These are phyloP conservation scores for Embiotoca jacksoni DNA, from an alignment of 2,113 vertebrate species.

Conservation along the genomic window DNA sequence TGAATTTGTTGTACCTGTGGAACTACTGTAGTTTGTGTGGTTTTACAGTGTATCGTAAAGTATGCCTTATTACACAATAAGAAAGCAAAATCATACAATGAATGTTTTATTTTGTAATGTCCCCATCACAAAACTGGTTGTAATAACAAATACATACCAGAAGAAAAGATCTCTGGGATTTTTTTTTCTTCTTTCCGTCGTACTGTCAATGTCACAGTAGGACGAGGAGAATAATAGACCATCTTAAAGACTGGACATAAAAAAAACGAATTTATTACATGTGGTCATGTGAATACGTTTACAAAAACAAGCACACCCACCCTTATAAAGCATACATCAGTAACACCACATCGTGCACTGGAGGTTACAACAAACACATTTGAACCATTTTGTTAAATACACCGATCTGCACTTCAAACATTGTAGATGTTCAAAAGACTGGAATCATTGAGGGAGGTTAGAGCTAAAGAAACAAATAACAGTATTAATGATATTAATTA, in stretches of 20 bases:
- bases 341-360: not conserved
- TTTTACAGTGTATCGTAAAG: too few species aligned
- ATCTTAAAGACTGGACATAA: not conserved
- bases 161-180: not conserved
- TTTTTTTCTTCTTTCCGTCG: not conserved
- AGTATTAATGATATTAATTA: too few species aligned
- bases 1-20: too few species aligned
- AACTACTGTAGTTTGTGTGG: too few species aligned
- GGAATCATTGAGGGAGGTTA: not conserved
- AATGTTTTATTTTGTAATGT: too few species aligned
- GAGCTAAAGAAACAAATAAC: not conserved
- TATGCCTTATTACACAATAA: too few species aligned
- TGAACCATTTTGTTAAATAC: slow-evolving; percentile 4
- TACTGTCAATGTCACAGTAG: not conserved
- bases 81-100: too few species aligned
- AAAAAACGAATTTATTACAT: slow-evolving; percentile 13
- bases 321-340: not conserved
- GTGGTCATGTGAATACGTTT: slow-evolving; percentile 17
- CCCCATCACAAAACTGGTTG: too few species aligned
- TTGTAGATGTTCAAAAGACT: not conserved
- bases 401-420: slow-evolving; percentile 1
- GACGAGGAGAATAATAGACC: not conserved
- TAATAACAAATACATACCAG: too few species aligned
- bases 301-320: slow-evolving; percentile 19
- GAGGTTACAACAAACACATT: not conserved